Evolutionary conservation across 2,797 vertebrate genomes (phyloP).

Genomic region (Karalla daura): DNA sequence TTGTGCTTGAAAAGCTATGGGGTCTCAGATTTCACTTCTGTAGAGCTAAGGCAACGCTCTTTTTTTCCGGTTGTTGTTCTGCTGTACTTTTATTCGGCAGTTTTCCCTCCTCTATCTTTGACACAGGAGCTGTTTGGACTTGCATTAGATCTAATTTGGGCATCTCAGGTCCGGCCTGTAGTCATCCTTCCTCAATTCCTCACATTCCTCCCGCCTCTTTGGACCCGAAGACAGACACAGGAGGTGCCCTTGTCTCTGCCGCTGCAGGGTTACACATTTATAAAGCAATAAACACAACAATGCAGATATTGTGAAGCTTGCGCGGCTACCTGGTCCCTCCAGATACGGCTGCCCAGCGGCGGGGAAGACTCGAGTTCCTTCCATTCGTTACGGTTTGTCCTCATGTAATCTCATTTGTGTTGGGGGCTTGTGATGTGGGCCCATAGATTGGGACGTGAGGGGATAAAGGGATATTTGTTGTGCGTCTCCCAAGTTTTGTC

Average conservation of each 20-base stretch:
- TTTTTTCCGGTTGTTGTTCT: neutral
- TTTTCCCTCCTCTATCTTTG: neutral
- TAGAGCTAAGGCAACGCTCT: too few species aligned
- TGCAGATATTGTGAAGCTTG: neutral
- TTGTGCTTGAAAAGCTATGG: too few species aligned
- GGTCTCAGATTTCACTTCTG: neutral
- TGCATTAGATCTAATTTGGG: slow-evolving; percentile 27
- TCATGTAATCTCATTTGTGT: slow-evolving; percentile 45
- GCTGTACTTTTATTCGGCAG: neutral
- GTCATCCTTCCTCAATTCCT: slow-evolving; percentile 30
- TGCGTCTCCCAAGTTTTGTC: slow-evolving; percentile 23
- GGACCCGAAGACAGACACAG: slow-evolving; percentile 12
- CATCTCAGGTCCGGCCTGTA: slow-evolving; percentile 19
- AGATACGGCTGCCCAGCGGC: neutral
- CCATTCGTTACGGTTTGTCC: slow-evolving; percentile 23
- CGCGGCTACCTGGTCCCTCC: neutral
- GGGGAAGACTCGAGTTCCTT: slow-evolving; percentile 11
- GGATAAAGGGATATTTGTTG: slow-evolving; percentile 65
- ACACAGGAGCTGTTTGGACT: slow-evolving; percentile 35
- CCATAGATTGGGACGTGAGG: slow-evolving; percentile 14
- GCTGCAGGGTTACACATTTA: slow-evolving; percentile 5
- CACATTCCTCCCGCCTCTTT: slow-evolving; percentile 36
- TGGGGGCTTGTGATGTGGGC: slow-evolving; percentile 26
- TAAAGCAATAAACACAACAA: neutral
- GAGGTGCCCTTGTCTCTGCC: neutral